Evolutionary conservation across 30 jellyfish, hydroid and myxozoan species (phyloP).

Genomic region (Mastigias papua): DNA sequence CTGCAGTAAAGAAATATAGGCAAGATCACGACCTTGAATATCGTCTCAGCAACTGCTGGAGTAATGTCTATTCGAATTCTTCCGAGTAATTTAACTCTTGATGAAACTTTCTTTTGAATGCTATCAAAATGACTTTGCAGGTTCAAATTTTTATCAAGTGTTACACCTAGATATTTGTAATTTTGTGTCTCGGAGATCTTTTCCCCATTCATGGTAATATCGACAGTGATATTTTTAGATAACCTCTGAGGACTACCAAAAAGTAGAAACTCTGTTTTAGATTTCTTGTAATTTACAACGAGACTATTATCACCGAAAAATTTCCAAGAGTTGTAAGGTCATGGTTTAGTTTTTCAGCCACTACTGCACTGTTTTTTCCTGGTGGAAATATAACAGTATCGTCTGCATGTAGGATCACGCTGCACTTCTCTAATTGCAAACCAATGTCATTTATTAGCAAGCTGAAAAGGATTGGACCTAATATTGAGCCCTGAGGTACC

Average conservation of each 20-base stretch:
- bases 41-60: not conserved
- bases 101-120: not conserved
- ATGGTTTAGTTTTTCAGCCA: not conserved
- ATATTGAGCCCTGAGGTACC: not conserved
- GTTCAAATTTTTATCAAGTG: no score
- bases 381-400: not conserved
- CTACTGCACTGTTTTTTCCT: not conserved
- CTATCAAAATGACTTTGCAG: not conserved
- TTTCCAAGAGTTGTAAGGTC: not conserved
- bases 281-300: not conserved
- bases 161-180: no score
- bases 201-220: no score
- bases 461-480: not conserved
- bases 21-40: not conserved
- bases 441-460: slow-evolving; percentile 4
- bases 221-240: no score
- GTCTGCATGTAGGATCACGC: not conserved
- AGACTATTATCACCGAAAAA: not conserved
- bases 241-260: slow-evolving; percentile 13
- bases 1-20: slow-evolving; percentile 14
- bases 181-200: no score
- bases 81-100: not conserved
- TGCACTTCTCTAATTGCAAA: not conserved
- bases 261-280: not conserved
- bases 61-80: not conserved